Conservation (phyloP, 2,888 invertebrate genomes). For the Willowsia nigromaculata region DNA sequence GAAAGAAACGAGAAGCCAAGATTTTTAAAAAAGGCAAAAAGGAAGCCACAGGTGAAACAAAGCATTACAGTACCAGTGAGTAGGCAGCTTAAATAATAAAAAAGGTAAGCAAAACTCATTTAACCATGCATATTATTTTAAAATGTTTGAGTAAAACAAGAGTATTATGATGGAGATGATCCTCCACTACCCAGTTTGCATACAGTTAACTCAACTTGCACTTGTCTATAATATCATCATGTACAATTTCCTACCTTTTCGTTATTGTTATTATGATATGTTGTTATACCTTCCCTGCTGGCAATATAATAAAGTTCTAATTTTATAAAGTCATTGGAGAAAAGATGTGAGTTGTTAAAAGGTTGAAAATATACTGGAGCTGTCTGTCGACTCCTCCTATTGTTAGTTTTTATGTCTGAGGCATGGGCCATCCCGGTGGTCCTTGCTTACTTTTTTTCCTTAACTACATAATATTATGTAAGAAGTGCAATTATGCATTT, state of each 20-base stretch:
- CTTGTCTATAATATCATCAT: constrained; percentile 30
- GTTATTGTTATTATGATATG: constrained; percentile 71
- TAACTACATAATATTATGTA: constrained; percentile 64
- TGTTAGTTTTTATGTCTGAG: constrained; percentile 75
- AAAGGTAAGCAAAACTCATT: constrained; percentile 52
- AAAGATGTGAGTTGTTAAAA: constrained; percentile 76
- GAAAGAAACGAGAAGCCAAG: neutral
- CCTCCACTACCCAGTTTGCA: neutral
- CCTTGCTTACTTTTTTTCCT: constrained; percentile 61
- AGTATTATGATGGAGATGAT: constrained; percentile 40
- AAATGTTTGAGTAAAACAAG: neutral
- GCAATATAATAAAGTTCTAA: constrained; percentile 78
- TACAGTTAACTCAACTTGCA: constrained; percentile 8
- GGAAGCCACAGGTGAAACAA: constrained; percentile 58
- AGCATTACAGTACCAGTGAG: neutral
- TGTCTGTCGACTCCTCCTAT: constrained; percentile 78
- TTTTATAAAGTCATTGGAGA: constrained; percentile 79
- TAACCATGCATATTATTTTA: constrained; percentile 27
- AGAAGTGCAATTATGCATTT: constrained; percentile 56
- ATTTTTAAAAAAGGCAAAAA: constrained; percentile 11
- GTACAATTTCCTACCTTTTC: constrained; percentile 34
- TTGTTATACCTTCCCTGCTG: constrained; percentile 72
- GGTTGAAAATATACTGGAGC: constrained; percentile 77
- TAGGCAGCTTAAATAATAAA: constrained; percentile 30
- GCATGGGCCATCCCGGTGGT: constrained; percentile 77